Percentiles rank a stretch among this genome's conserved stretches.
Conservation (phyloP, 2,113 vertebrate species). For the Pseudolaguvia tuberculata region DNA sequence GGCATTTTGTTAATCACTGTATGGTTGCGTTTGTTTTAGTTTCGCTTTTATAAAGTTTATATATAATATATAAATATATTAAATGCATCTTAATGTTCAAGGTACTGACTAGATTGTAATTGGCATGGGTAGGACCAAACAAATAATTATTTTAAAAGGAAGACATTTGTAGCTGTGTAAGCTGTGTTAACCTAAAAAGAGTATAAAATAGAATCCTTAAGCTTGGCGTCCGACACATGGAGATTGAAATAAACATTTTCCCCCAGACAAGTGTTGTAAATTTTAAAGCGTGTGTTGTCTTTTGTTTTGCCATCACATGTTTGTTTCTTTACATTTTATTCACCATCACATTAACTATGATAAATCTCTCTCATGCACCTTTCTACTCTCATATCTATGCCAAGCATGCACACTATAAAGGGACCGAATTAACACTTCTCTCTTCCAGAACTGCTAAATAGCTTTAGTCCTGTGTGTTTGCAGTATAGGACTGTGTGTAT, state of each 20-base stretch:
- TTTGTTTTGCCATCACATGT: conserved; percentile 32
- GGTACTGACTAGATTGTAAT: conserved; percentile 42
- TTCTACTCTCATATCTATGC: background rate
- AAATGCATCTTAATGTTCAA: conserved; percentile 17
- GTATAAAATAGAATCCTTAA: conserved; percentile 26
- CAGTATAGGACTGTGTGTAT: background rate
- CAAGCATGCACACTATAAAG: background rate
- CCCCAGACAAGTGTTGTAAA: conserved; percentile 41
- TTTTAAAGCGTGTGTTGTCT: conserved; percentile 45
- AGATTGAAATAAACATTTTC: conserved; percentile 50
- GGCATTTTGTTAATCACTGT: no score
- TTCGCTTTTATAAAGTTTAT: no score
- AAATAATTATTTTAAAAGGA: conserved; percentile 27
- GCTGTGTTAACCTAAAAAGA: conserved; percentile 37
- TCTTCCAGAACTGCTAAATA: no score
- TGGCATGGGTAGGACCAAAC: conserved; percentile 38
- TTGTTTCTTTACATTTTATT: conserved; percentile 7
- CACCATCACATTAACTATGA: conserved; percentile 15
- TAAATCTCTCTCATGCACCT: conserved; percentile 3
- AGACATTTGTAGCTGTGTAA: conserved; percentile 36
- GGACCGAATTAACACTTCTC: background rate
- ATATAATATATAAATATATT: no score
- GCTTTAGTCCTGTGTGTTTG: background rate
- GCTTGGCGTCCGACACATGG: conserved; percentile 39
- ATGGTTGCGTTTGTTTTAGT: conserved; percentile 38